These are phyloP conservation scores for Magallana angulata DNA, from an alignment of 1,140 invertebrate species.

Conservation along the genomic window DNA sequence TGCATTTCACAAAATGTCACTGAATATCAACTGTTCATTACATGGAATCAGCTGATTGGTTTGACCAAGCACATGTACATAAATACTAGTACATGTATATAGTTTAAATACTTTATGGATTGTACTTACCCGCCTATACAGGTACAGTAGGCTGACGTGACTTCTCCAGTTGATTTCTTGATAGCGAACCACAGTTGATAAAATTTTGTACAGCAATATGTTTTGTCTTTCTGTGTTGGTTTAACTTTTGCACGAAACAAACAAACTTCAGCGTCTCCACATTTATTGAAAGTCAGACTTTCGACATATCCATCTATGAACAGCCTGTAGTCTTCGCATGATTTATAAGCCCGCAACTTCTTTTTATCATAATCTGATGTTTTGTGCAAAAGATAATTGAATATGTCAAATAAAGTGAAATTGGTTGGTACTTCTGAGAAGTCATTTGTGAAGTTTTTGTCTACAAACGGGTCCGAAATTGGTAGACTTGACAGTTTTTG, in stretches of 20 bases:
- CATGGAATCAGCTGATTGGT: neutral
- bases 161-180: neutral
- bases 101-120: neutral
- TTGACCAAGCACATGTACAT: neutral
- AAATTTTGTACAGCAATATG: constrained; percentile 23
- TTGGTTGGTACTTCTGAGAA: neutral
- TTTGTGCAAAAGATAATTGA: constrained; percentile 31
- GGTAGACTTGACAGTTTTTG: neutral
- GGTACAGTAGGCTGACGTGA: constrained; percentile 30
- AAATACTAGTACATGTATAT: too few relatives aligned
- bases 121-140: constrained; percentile 41
- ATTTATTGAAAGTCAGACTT: constrained; percentile 26
- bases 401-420: constrained; percentile 37
- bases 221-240: constrained; percentile 12
- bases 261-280: constrained; percentile 12
- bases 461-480: constrained; percentile 35
- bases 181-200: constrained; percentile 39
- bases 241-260: constrained; percentile 4
- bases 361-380: constrained; percentile 35
- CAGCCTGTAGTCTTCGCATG: neutral
- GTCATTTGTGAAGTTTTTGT: neutral
- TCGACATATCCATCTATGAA: constrained; percentile 20
- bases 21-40: neutral
- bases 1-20: neutral
- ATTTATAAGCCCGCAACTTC: constrained; percentile 8